Evolutionary conservation across 2,113 vertebrate genomes (phyloP), one percentile per base, ranked within the genome.

Genomic region (Hyaena hyaena): DNA sequence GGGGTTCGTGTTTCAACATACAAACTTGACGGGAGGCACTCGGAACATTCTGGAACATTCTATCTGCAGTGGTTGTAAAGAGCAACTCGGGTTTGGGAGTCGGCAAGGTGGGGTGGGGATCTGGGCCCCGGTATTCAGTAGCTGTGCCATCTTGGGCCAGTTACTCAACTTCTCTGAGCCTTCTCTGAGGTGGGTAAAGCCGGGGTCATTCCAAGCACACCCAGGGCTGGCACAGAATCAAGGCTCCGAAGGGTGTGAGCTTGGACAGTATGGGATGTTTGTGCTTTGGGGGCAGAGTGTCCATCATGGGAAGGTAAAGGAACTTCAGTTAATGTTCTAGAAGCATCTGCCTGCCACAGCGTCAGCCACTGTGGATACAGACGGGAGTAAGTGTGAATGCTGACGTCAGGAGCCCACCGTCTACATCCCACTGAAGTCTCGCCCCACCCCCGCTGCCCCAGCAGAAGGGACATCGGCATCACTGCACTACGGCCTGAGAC

Each of bases 371-470:
- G 21, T 19, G 58, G 55, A 24, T 19, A 14, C 16, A 80, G 68
- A 35, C 2, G 12, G 71, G 63, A 24, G n/a, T 6, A 10, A 3
- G 33, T 58, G 31, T 15, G 61, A 35, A n/a, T 0, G 2, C 23
- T 12, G 50, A 31, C n/a, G 17, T 33, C 1, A 0, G 87, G 74
- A 31, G n/a, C 28, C 33, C 58, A 9, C 0, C 26, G n/a, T 2
- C 4, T 2, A 33, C 80, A 24, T 2, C 35, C 45, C 48, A n/a
- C 19, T 0, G 31, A 39, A 39, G 39, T 39, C 39, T 39, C 39
- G 4, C 39, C 39, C 39, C 39, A 39, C 39, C 1, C 23, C 26
- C 21, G 11, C 24, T 0, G 1, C 33, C 8, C 7, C 10, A 2
- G 33, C 31, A 35, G 35, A 24, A 35, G 55, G 84, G 24, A 21